Evolutionary conservation across 2,113 vertebrate species (phyloP).

Genomic region (Raja brachyura): DNA sequence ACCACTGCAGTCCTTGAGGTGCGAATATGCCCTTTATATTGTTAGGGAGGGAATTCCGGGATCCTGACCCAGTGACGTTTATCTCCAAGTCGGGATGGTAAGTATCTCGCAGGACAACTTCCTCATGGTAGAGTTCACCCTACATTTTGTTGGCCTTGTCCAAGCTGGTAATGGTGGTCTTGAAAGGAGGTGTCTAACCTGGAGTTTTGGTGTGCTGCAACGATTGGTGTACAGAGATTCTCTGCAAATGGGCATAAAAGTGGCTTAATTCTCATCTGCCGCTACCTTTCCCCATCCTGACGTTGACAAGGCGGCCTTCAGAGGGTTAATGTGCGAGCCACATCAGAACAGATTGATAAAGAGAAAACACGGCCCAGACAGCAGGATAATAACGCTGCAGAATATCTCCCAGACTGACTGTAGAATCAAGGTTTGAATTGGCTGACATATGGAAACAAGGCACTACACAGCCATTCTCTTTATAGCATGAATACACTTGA

Average conservation of each 20-base stretch:
- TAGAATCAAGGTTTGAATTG: neutral
- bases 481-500: conserved; percentile 25
- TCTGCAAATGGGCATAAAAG: neutral
- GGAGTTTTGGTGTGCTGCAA: no score
- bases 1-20: no score
- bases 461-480: conserved; percentile 10
- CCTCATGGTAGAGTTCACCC: no score
- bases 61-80: no score
- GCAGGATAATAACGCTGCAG: conserved; percentile 9
- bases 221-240: neutral
- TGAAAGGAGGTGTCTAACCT: no score
- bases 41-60: no score
- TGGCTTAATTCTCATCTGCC: no score
- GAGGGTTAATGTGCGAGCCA: neutral
- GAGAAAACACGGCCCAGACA: conserved; percentile 6
- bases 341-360: conserved; percentile 18
- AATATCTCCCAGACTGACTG: conserved; percentile 9
- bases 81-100: no score
- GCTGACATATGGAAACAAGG: conserved; percentile 36
- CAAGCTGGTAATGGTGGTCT: no score
- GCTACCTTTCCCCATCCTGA: neutral
- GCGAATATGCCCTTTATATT: no score
- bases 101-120: no score
- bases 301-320: neutral
- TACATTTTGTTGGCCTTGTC: no score